Evolutionary conservation across 1,140 invertebrate species (phyloP).

Genomic region (Saccostrea glomerata): DNA sequence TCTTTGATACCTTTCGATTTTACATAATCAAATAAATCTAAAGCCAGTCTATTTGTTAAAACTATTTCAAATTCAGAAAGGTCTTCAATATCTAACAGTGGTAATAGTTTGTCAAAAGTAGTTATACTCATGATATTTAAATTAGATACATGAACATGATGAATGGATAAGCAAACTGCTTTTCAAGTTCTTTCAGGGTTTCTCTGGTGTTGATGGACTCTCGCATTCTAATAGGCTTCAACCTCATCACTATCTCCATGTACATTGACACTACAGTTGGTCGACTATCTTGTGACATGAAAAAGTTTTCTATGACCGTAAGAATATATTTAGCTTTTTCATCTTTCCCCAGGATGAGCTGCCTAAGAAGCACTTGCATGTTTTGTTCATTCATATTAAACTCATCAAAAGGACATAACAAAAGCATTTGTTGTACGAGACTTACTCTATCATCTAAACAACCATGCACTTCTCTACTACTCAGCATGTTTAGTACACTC

Average conservation of each 20-base stretch:
- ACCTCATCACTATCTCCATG: neutral
- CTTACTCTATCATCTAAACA: too few species aligned
- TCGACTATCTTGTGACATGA: neutral
- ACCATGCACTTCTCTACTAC: too few species aligned
- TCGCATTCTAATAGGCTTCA: neutral
- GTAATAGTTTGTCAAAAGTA: neutral
- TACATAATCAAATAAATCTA: constrained; percentile 28
- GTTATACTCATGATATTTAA: neutral
- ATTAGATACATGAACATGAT: neutral
- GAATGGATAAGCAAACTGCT: neutral
- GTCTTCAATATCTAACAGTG: neutral
- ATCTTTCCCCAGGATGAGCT: too few species aligned
- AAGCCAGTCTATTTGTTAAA: constrained; percentile 32
- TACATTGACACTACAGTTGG: neutral
- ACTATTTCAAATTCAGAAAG: constrained; percentile 30
- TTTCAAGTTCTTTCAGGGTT: neutral
- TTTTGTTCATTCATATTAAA: too few species aligned
- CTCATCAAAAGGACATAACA: too few species aligned
- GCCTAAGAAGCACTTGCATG: too few species aligned
- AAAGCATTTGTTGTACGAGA: too few species aligned
- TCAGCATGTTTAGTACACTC: too few species aligned
- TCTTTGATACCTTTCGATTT: constrained; percentile 28
- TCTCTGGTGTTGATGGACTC: neutral
- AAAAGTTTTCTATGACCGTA: neutral
- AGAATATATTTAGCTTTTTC: neutral